These are phyloP conservation scores for Spilarctia lutea DNA, from an alignment of 2,888 invertebrate species.

Conservation along the genomic window DNA sequence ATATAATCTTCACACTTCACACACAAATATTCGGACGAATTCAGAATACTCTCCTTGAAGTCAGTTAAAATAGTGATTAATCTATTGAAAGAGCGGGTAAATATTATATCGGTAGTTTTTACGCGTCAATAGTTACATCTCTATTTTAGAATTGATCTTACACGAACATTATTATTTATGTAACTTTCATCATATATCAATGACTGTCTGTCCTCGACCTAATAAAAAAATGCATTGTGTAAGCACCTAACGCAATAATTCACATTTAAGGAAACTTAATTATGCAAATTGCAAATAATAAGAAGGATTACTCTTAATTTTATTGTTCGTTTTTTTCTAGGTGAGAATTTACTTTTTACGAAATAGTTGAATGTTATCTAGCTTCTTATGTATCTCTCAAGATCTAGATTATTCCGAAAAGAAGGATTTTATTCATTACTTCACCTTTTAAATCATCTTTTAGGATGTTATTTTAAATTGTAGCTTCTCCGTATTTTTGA, in stretches of 20 bases:
- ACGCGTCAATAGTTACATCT: neutral
- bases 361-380: neutral
- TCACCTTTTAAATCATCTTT: neutral
- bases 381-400: neutral
- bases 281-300: neutral
- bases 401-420: neutral
- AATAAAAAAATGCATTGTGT: neutral
- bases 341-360: neutral
- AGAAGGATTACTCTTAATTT: neutral
- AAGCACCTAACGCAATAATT: neutral
- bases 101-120: neutral
- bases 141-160: neutral
- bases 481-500: neutral
- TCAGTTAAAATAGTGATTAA: neutral
- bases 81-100: neutral
- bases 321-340: neutral
- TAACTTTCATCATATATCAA: neutral
- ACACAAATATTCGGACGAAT: no score
- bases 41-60: neutral
- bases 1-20: no score
- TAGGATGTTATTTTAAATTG: neutral
- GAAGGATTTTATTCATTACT: neutral
- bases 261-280: neutral
- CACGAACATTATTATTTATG: neutral
- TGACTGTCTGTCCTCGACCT: neutral